Base-by-base conservation (phyloP, 2,888 invertebrate genomes). In the Ormyrus thymus region DNA sequence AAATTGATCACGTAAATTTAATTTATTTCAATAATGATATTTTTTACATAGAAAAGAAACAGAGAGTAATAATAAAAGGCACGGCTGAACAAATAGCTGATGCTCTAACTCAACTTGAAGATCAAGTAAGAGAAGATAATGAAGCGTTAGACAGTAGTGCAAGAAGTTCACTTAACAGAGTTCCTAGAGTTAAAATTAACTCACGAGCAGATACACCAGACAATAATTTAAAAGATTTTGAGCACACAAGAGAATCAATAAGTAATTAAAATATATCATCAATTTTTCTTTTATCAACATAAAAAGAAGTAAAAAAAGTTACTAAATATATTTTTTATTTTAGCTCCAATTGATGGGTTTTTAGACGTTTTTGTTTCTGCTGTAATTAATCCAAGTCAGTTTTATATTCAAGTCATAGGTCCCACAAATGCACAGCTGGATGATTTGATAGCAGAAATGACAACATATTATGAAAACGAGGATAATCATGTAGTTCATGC, bases 301-400 rank as follows among this genome's bases (percentile, higher is more conserved):
- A 29, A 9, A n/a, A 51, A 61, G 8, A 10, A 51, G 7, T 15
- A 59, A 51, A 48, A 65, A 58, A 15, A 53, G 7, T 59, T 73
- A 15, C 0, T 15, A 56, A 55, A 61, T 50, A 43, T 46, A 48
- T 80, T 83, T 86, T 13, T 84, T 64, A 7, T 10, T 46, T 7
- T 69, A 84, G 13, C 84, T 86, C 13, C 43, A 73, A 68, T 71
- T 76, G 93, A 94, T 79, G 92, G 94, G 0, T 92, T 93, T 15
- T 93, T 96, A 87, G 95, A 97, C 87, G 95, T 97, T 13, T 97
- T 95, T 90, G 95, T 97, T 5, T 96, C 97, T 0, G 96, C 97
- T 0, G 93, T 96, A 81, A 94, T 95, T 11, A 94, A 94, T 48
- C 97, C 97, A 0, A 92, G 91, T 13, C 91, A 92, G 81, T 97